phyloP scores from a whole-genome alignment of 2,888 invertebrate genomes.

The Drosophila rellima region DNA sequence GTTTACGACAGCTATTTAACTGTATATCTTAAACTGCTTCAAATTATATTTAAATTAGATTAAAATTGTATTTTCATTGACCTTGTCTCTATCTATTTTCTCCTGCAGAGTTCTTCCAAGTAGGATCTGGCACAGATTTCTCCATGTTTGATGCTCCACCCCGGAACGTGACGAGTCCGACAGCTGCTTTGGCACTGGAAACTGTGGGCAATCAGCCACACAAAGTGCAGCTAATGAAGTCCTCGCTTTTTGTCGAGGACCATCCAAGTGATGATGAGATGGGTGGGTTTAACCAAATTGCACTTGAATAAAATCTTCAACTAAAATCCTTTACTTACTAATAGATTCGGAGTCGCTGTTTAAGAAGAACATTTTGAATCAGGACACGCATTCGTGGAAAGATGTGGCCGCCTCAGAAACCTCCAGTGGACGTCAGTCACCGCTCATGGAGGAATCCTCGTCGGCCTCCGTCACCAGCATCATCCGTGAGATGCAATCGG shows the following conservation, averaged over 20 bases:
- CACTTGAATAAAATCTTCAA: neutral
- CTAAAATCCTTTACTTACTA: neutral
- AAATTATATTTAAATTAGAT: too few species aligned
- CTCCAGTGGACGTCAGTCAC: slow-evolving; percentile 72
- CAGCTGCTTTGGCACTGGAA: slow-evolving; percentile 88
- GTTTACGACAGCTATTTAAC: too few species aligned
- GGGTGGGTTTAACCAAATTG: slow-evolving; percentile 46
- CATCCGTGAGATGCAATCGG: slow-evolving; percentile 57
- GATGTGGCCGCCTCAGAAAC: slow-evolving; percentile 68
- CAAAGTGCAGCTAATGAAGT: slow-evolving; percentile 93
- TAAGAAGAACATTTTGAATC: slow-evolving; percentile 44
- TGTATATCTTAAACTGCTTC: too few species aligned
- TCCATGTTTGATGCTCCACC: slow-evolving; percentile 74
- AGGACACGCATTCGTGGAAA: slow-evolving; percentile 69
- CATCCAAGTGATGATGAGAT: slow-evolving; percentile 78
- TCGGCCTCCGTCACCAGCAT: slow-evolving; percentile 70
- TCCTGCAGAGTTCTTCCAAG: slow-evolving; percentile 78
- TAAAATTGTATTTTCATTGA: too few species aligned
- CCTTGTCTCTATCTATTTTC: neutral
- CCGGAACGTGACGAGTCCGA: slow-evolving; percentile 87
- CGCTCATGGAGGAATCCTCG: slow-evolving; percentile 61
- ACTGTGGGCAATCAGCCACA: slow-evolving; percentile 88
- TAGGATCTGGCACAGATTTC: slow-evolving; percentile 69
- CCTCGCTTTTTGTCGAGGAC: slow-evolving; percentile 88
- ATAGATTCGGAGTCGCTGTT: slow-evolving; percentile 18